Evolutionary conservation across 92 coral and sea anemone genomes (phyloP).

Genomic region (Porites divaricata): DNA sequence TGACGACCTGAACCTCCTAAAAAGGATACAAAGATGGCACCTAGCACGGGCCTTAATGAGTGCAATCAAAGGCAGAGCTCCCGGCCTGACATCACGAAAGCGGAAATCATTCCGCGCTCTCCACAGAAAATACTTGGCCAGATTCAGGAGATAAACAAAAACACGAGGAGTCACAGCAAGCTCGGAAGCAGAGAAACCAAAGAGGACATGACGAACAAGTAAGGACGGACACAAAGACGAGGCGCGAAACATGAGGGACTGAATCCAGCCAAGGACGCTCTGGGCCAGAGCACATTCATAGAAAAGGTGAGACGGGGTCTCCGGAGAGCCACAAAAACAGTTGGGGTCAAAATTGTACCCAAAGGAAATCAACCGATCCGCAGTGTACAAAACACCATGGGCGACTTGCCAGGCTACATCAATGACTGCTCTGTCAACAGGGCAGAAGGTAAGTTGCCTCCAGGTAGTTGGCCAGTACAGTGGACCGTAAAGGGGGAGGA

Average conservation of each 20-base stretch:
- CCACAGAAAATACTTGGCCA: constrained; percentile 17
- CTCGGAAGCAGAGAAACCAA: constrained; percentile 4
- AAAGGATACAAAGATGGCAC: not conserved
- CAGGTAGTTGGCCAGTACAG: constrained; percentile 28
- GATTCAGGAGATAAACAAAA: not conserved
- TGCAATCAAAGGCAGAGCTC: not conserved
- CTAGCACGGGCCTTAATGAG: not conserved
- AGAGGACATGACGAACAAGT: not conserved
- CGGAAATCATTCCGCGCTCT: constrained; percentile 28
- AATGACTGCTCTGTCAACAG: not conserved
- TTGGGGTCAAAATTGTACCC: not conserved
- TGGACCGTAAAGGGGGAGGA: not conserved
- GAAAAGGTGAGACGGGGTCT: too few relatives aligned
- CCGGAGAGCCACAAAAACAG: not conserved
- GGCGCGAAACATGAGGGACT: not conserved
- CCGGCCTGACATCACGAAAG: constrained; percentile 14
- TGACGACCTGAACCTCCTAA: not conserved
- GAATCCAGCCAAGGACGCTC: too few relatives aligned
- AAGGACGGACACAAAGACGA: not conserved
- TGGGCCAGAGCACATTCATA: too few relatives aligned
- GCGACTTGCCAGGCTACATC: constrained; percentile 27
- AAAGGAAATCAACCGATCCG: not conserved
- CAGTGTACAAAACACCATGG: constrained; percentile 12
- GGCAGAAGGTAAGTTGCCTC: not conserved
- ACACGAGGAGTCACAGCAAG: constrained; percentile 6